Evolutionary conservation across 2,888 invertebrate species (phyloP).

Genomic region (Drosophila quinaria): DNA sequence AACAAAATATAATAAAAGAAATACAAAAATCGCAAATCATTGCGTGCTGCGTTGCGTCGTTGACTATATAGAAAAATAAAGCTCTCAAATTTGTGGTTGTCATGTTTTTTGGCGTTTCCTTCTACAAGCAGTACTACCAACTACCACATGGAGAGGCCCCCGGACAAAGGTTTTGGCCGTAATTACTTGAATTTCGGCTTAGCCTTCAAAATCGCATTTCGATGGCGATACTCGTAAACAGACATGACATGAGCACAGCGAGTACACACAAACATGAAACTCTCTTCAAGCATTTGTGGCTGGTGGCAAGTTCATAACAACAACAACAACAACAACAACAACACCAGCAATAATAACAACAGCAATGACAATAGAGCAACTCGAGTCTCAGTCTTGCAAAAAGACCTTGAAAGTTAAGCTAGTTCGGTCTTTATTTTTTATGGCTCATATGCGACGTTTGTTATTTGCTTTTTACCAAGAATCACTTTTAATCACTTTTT

Average conservation of each 20-base stretch:
- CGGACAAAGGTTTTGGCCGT: constrained; percentile 53
- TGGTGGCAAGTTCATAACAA: constrained; percentile 45
- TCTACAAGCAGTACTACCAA: constrained; percentile 9
- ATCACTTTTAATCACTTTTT: constrained; percentile 72
- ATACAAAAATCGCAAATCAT: constrained; percentile 62
- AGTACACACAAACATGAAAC: constrained; percentile 38
- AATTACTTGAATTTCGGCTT: constrained; percentile 75
- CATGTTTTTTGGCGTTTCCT: constrained; percentile 65
- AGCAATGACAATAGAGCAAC: constrained; percentile 55
- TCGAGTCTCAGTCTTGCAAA: constrained; percentile 47
- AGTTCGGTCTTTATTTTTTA: constrained; percentile 51
- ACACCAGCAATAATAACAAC: constrained; percentile 2
- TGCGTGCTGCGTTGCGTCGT: constrained; percentile 63
- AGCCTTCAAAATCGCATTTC: constrained; percentile 74
- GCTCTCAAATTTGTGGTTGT: constrained; percentile 47
- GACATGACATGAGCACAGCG: constrained; percentile 39
- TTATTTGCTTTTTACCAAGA: constrained; percentile 70
- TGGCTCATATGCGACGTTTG: constrained; percentile 60
- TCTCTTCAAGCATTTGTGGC: constrained; percentile 46
- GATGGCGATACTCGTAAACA: constrained; percentile 49
- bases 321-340: constrained; percentile 17
- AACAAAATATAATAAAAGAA: neutral
- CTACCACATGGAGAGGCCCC: constrained; percentile 18
- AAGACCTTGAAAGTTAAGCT: constrained; percentile 77
- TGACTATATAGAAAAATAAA: constrained; percentile 44